Evolutionary conservation across 1,140 invertebrate genomes (phyloP), one percentile per base, ranked within the genome.

Genomic region (Calycopis cecrops): DNA sequence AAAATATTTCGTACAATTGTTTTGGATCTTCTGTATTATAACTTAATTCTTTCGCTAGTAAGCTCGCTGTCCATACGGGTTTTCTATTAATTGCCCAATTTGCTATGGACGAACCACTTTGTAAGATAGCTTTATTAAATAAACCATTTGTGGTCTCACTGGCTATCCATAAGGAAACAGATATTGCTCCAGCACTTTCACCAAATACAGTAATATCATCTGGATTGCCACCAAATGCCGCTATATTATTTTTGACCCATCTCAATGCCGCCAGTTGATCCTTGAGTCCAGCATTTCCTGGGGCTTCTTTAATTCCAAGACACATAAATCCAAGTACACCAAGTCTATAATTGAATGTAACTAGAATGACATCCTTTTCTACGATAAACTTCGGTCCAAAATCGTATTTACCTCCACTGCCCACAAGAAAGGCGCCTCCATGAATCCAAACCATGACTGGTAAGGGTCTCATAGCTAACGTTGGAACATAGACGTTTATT

Each of bases 311-410:
- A 51, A 90, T 90, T 11, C 71, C 80, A 11, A 90, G 88, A 56
- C 91, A 92, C 0, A 93, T 65, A 65, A 92, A 94, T 34, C 93
- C 93, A 52, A 92, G 74, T 21, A 87, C 81, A 21, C 92, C 92
- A 34, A 93, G 71, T 64, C 93, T 88, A 63, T 91, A 94, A 69
- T 94, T 93, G 21, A 93, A 86, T 4, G 91, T 92, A 1, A 94
- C 91, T 11, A 94, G 42, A 38, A 94, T 89, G 1, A 93, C 87
- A 51, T 92, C 89, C 21, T 92, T 87, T 50, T 91, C 88, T 12
- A 93, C 69, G 4, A 94, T 67, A 64, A 89, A 92, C 68, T 93
- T 87, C 63, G 92, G 88, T 35, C 90, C 86, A 48, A 88, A 91
- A 0, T 90, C 7, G 9, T 81, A 63, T 57, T 89, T 87, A 17